Conservation (phyloP, 2,113 vertebrate genomes). For the Aegotheles bennettii region DNA sequence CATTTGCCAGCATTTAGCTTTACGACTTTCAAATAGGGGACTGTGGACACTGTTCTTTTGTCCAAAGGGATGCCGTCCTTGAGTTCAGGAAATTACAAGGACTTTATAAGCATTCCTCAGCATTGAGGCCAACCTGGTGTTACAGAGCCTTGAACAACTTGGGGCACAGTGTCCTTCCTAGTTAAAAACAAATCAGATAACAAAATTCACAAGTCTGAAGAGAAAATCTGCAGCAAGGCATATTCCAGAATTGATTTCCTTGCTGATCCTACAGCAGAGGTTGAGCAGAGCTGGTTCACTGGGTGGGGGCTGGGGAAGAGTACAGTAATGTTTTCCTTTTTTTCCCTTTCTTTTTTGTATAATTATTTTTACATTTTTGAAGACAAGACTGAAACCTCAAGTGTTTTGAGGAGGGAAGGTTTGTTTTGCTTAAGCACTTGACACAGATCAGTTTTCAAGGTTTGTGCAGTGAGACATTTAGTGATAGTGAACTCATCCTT, state of each 20-base stretch:
- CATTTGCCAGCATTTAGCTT: neutral
- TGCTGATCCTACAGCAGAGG: neutral
- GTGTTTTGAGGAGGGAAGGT: constrained; percentile 4
- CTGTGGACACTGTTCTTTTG: neutral
- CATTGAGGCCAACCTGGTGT: neutral
- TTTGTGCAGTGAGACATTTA: neutral
- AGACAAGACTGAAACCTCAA: constrained; percentile 5
- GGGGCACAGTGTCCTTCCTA: neutral
- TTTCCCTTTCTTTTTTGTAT: neutral
- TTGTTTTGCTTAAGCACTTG: constrained; percentile 30
- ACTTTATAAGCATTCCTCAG: neutral
- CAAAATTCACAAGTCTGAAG: neutral
- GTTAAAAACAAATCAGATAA: neutral
- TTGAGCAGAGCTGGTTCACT: neutral
- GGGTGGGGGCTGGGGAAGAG: neutral
- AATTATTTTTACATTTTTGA: neutral
- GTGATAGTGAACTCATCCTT: constrained; percentile 23
- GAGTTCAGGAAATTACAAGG: neutral
- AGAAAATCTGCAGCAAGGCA: neutral
- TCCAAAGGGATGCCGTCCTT: neutral
- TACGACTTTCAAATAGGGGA: neutral
- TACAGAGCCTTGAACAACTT: neutral
- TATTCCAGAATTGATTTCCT: neutral
- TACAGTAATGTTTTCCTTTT: neutral
- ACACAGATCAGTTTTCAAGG: neutral